Evolutionary conservation across 2,113 vertebrate genomes (phyloP).

Genomic region (Nycticebus coucang): DNA sequence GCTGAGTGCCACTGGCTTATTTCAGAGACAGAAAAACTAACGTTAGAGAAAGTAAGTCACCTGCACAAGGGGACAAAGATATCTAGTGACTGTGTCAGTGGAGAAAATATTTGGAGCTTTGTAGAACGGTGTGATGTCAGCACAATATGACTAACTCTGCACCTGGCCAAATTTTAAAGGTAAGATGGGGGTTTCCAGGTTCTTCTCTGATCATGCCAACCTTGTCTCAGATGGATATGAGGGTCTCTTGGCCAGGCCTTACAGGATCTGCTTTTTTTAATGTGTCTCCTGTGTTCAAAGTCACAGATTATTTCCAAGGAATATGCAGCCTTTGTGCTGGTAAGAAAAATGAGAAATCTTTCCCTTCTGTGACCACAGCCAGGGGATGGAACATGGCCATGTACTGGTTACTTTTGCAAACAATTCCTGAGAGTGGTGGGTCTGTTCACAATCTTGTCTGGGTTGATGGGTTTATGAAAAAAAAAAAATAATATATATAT

Average conservation of each 20-base stretch:
- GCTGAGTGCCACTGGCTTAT: background rate
- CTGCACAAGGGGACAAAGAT: background rate
- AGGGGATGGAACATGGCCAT: background rate
- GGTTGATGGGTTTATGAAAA: background rate
- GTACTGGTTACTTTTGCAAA: background rate
- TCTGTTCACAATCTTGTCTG: background rate
- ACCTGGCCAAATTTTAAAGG: background rate
- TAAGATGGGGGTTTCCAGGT: background rate
- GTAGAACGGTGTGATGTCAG: background rate
- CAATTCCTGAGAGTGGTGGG: background rate
- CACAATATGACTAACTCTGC: background rate
- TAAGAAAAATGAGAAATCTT: background rate
- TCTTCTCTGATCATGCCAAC: background rate
- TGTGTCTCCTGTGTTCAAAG: background rate
- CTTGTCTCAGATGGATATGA: background rate
- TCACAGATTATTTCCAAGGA: background rate
- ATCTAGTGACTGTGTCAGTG: background rate
- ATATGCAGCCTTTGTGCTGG: background rate
- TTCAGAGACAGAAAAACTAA: background rate
- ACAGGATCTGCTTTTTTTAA: background rate
- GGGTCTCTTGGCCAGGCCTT: background rate
- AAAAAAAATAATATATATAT: background rate
- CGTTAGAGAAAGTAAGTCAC: background rate
- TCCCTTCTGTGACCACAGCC: background rate
- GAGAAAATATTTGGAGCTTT: background rate